phyloP scores from a whole-genome alignment of 1,140 invertebrate genomes.

The Heliconius congener region DNA sequence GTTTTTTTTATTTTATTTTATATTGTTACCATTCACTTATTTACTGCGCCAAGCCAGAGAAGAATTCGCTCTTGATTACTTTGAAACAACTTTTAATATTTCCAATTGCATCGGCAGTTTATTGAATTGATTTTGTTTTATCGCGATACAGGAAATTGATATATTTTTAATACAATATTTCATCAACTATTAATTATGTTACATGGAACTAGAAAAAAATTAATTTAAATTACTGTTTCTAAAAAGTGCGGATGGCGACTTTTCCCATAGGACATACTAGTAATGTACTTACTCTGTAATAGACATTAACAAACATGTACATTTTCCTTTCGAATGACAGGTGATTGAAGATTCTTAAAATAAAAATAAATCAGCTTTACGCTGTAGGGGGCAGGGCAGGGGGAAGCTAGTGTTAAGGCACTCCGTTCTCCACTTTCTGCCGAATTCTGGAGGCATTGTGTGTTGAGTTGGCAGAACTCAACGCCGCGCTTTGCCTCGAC shows the following conservation, averaged over 20 bases:
- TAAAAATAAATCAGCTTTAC: too few relatives aligned
- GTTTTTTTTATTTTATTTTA: constrained; percentile 20
- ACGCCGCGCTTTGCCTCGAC: too few relatives aligned
- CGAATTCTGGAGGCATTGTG: too few relatives aligned
- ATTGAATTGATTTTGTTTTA: neutral
- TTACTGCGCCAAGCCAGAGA: neutral
- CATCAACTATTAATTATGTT: too few relatives aligned
- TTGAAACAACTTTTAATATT: neutral
- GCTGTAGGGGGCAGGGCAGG: too few relatives aligned
- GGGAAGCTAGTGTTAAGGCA: too few relatives aligned
- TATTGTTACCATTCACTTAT: constrained; percentile 18
- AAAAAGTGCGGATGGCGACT: neutral
- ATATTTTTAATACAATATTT: too few relatives aligned
- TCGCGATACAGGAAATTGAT: too few relatives aligned
- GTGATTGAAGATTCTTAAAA: neutral
- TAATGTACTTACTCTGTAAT: constrained; percentile 7
- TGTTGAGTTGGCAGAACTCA: too few relatives aligned
- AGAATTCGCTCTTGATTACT: neutral
- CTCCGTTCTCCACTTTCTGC: too few relatives aligned
- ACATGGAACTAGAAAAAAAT: neutral
- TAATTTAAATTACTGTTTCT: neutral
- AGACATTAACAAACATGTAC: neutral
- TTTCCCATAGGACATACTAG: neutral
- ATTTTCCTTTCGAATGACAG: neutral
- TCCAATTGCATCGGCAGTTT: neutral